These are phyloP conservation scores for Hirtodrosophila duncani DNA, from an alignment of 2,888 invertebrate species.

Conservation along the genomic window DNA sequence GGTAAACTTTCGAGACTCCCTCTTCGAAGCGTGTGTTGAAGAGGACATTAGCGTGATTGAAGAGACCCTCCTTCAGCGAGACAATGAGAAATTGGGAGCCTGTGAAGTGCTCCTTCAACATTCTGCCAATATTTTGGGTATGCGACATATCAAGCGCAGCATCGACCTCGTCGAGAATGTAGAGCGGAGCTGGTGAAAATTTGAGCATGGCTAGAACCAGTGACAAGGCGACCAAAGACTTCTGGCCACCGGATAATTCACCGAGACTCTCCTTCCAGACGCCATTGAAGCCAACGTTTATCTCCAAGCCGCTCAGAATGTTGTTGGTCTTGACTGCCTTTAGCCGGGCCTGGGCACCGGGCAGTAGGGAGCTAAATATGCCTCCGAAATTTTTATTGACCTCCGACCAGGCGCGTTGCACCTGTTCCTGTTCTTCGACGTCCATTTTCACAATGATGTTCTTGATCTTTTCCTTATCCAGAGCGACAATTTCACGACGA, in stretches of 20 bases:
- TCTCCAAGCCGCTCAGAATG: constrained; percentile 90
- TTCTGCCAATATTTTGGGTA: constrained; percentile 98
- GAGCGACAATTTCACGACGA: constrained; percentile 85
- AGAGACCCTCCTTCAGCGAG: constrained; percentile 99
- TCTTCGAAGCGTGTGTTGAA: constrained; percentile 96
- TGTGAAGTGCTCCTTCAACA: constrained; percentile 93
- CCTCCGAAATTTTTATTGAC: constrained; percentile 96
- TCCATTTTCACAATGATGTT: constrained; percentile 92
- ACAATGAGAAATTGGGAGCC: constrained; percentile 98
- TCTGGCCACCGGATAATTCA: constrained; percentile 97
- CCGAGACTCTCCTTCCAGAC: constrained; percentile 97
- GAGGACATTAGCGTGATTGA: constrained; percentile 98
- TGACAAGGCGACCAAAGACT: constrained; percentile 96
- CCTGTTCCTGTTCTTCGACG: constrained; percentile 90
- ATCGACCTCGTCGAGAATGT: constrained; percentile 99
- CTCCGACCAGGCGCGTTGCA: constrained; percentile 89
- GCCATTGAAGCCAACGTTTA: constrained; percentile 93
- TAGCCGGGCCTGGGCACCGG: constrained; percentile 93
- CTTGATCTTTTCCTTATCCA: constrained; percentile 86
- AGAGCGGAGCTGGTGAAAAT: constrained; percentile 98
- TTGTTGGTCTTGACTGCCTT: constrained; percentile 80
- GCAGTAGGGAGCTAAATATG: constrained; percentile 94
- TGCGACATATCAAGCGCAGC: constrained; percentile 98
- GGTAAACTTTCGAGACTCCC: constrained; percentile 92
- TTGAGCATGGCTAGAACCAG: constrained; percentile 96